These are phyloP conservation scores for Datnioides undecimradiatus DNA, from an alignment of 2,113 vertebrate genomes.

Conservation along the genomic window DNA sequence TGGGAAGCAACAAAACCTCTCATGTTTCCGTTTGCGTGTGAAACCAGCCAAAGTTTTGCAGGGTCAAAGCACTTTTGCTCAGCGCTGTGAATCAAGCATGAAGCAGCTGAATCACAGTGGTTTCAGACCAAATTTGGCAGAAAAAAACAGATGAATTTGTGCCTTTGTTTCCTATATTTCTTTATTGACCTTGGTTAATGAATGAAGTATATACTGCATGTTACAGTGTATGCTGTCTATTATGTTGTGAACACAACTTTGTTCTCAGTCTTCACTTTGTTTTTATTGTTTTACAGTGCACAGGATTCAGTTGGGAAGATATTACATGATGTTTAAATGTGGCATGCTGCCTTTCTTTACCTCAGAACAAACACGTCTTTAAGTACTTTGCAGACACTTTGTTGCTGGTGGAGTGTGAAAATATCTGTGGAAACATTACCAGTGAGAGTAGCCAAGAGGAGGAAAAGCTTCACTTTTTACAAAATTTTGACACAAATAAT, in stretches of 20 bases:
- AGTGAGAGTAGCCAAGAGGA: neutral
- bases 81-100: constrained; percentile 8
- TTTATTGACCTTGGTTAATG: constrained; percentile 1
- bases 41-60: constrained; percentile 47
- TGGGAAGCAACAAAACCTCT: constrained; percentile 2
- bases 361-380: constrained; percentile 41
- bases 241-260: constrained; percentile 1
- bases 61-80: constrained; percentile 52
- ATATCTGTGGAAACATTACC: neutral
- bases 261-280: constrained; percentile 7
- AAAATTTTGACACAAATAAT: neutral
- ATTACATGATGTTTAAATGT: constrained; percentile 36
- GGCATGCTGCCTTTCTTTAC: constrained; percentile 67
- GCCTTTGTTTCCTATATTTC: constrained; percentile 70
- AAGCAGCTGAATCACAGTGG: constrained; percentile 22
- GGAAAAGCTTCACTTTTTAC: constrained; percentile 23
- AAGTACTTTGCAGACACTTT: constrained; percentile 6
- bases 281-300: constrained; percentile 3
- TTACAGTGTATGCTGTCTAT: constrained; percentile 39
- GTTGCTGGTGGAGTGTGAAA: constrained; percentile 15
- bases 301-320: constrained; percentile 3
- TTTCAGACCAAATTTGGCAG: constrained; percentile 57
- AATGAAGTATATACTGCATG: constrained; percentile 54
- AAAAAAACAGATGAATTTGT: constrained; percentile 59
- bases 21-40: constrained; percentile 12